phyloP scores from a whole-genome alignment of 2,113 vertebrate species.

The Pithys albifrons region DNA sequence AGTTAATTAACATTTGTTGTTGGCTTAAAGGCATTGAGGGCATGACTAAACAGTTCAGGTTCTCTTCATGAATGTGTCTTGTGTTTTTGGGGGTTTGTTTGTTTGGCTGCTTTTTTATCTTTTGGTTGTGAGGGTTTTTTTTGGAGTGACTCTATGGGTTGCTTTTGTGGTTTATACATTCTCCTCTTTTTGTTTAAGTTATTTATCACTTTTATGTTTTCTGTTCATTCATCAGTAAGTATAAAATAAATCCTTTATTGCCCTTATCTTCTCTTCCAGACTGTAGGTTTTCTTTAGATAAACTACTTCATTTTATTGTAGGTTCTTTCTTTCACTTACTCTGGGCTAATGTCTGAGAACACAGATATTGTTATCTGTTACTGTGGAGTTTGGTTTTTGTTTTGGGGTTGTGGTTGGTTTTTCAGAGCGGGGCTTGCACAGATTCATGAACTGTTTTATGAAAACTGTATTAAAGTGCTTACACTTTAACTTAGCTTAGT shows the following conservation, averaged over 20 bases:
- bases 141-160: background rate
- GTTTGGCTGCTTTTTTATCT: background rate
- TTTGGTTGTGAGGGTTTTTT: background rate
- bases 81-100: background rate
- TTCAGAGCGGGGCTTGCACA: rapidly evolving
- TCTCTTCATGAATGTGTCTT: background rate
- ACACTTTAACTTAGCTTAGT: background rate
- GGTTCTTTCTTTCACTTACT: background rate
- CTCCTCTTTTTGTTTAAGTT: background rate
- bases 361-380: constrained; percentile 22
- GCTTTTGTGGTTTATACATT: background rate
- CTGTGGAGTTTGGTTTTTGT: background rate
- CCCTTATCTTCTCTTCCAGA: constrained; percentile 56
- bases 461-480: background rate
- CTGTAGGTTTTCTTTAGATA: constrained; percentile 44
- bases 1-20: background rate
- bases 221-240: constrained; percentile 14
- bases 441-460: background rate
- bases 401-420: background rate
- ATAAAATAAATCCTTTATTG: constrained; percentile 43
- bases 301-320: constrained; percentile 24
- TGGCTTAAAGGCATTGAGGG: background rate
- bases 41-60: background rate
- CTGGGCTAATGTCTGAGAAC: background rate
- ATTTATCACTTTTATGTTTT: constrained; percentile 37